Evolutionary conservation across 2,888 invertebrate species (phyloP), one percentile per base, ranked within the genome.

Genomic region (Sinentomon sp.): DNA sequence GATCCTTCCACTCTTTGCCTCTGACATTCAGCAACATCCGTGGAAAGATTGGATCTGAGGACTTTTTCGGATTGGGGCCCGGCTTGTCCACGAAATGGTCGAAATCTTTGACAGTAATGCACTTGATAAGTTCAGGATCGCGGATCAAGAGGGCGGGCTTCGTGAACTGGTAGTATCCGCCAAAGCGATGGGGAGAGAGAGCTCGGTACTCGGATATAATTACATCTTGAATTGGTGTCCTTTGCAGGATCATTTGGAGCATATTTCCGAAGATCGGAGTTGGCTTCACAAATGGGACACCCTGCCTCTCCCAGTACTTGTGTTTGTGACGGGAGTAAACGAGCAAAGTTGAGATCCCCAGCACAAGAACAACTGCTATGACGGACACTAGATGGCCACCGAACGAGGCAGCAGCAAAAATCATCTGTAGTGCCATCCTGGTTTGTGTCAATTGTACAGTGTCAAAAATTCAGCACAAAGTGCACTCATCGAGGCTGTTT

Each of bases 221-320:
- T 6, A 67, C 61, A 17, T 56, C 52, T 22, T 53, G 53, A 40
- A 69, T 52, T n/a, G n/a, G n/a, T n/a, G n/a, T n/a, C n/a, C n/a
- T n/a, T n/a, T n/a, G n/a, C n/a, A n/a, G n/a, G n/a, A n/a, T n/a
- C n/a, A n/a, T n/a, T n/a, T n/a, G n/a, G n/a, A n/a, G n/a, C n/a
- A n/a, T n/a, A 37, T 65, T 62, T 0, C 72, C 72, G 42, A 65
- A 68, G 1, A 68, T 64, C 38, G 68, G 62, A n/a, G 47, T 46
- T 0, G 65, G 62, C n/a, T 54, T 48, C 1, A 64, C 59, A 20
- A 61, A 60, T 1, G 53, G 51, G 5, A 71, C 60, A 7, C 62
- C 61, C 43, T 53, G 56, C 30, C 55, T 56, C 22, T 57, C 50
- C 71, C 71, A 72, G 44, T 66, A 65, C 26, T 50, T 45, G 36